Conservation (phyloP, 2,113 vertebrate genomes). For the Nansenia antarctica region DNA sequence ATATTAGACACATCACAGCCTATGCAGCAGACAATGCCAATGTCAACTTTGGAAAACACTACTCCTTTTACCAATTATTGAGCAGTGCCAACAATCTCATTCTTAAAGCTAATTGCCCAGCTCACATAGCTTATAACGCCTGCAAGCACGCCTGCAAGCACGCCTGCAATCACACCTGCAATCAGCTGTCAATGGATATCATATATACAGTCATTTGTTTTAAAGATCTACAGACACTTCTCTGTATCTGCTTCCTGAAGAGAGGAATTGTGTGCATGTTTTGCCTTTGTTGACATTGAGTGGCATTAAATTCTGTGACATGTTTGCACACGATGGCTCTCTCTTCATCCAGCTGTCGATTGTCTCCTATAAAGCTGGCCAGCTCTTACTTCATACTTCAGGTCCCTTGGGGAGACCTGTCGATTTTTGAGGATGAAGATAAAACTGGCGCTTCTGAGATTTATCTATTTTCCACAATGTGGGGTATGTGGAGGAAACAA, state of each 20-base stretch:
- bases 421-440: no score
- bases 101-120: no score
- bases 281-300: constrained; percentile 5
- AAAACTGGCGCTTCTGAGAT: no score
- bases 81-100: no score
- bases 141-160: not conserved
- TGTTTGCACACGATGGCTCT: no score
- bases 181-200: constrained; percentile 11
- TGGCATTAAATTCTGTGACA: constrained; percentile 5
- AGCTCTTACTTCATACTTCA: constrained; percentile 18
- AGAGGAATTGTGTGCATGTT: constrained; percentile 20
- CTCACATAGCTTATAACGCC: constrained; percentile 1
- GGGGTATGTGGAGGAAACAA: no score
- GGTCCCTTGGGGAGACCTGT: no score
- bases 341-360: no score
- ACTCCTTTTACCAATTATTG: not conserved
- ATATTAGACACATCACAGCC: constrained; percentile 4
- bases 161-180: no score
- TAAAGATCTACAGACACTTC: constrained; percentile 25
- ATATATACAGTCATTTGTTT: constrained; percentile 6
- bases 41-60: not conserved
- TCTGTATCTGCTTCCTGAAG: constrained; percentile 16
- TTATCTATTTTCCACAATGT: no score
- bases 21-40: not conserved
- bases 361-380: no score